phyloP scores from a whole-genome alignment of 2,797 vertebrate genomes.

The Phaenicophaeus curvirostris region DNA sequence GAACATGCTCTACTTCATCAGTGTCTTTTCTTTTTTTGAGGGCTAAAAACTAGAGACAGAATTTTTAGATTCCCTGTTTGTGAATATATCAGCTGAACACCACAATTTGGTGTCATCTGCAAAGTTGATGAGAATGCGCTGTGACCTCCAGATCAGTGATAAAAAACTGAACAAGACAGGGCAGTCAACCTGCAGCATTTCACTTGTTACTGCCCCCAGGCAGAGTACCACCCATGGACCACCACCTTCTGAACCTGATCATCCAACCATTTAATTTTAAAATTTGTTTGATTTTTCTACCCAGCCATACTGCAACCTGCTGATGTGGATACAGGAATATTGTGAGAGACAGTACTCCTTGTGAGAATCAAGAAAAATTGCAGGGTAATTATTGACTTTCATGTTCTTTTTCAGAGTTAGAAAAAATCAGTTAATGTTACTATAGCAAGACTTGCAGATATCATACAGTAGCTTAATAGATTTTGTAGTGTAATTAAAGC shows the following conservation, averaged over 20 bases:
- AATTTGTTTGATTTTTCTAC: not conserved
- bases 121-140: not conserved
- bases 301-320: not conserved
- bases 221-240: not conserved
- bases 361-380: not conserved
- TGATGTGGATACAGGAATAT: not conserved
- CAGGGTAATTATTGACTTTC: not conserved
- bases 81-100: not conserved
- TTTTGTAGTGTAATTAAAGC: constrained; percentile 7
- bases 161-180: not conserved
- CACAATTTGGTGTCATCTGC: not conserved
- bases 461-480: not conserved
- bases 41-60: not conserved
- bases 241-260: not conserved
- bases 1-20: not conserved
- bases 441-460: not conserved
- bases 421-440: not conserved
- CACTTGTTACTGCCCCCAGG: not conserved
- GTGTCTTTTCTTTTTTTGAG: not conserved
- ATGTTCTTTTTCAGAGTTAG: not conserved
- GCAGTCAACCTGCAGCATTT: not conserved
- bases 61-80: not conserved
- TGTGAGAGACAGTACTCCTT: not conserved
- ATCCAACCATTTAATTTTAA: not conserved
- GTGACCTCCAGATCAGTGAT: not conserved